Conservation (phyloP, 2,797 vertebrate species). For the Rousettus madagascariensis region DNA sequence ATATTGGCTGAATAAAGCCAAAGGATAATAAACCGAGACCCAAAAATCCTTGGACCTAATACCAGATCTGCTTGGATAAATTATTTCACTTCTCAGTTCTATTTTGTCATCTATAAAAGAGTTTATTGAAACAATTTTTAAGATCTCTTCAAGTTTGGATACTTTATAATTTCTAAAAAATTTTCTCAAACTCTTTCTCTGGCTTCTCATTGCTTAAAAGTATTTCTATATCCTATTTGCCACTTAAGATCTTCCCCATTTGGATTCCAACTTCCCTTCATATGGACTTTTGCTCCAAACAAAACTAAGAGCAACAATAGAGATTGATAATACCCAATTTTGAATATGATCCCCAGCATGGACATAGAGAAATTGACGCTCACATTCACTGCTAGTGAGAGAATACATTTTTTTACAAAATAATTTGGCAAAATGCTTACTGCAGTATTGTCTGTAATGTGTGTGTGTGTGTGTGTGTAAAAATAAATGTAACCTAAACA, state of each 20-base stretch:
- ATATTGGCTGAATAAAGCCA: not conserved
- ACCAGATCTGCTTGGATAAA: not conserved
- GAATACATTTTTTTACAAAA: not conserved
- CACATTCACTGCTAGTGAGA: not conserved
- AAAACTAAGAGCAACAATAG: not conserved
- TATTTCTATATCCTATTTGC: not conserved
- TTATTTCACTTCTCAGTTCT: not conserved
- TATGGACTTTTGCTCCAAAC: not conserved
- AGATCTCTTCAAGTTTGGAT: not conserved
- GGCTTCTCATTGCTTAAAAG: not conserved
- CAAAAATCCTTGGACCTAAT: not conserved
- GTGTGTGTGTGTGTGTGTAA: not conserved
- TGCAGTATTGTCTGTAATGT: not conserved
- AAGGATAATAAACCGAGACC: not conserved
- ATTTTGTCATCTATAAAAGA: slow-evolving; percentile 25
- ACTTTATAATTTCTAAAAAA: slow-evolving; percentile 8
- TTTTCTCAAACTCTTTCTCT: not conserved
- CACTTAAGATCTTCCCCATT: not conserved
- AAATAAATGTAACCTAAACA: not conserved
- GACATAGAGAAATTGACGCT: not conserved
- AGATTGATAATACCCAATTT: not conserved
- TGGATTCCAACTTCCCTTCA: slow-evolving; percentile 30
- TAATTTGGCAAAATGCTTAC: not conserved
- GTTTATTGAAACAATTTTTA: not conserved
- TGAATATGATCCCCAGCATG: not conserved